phyloP scores from a whole-genome alignment of 2,113 vertebrate species.

The Caracal caracal region DNA sequence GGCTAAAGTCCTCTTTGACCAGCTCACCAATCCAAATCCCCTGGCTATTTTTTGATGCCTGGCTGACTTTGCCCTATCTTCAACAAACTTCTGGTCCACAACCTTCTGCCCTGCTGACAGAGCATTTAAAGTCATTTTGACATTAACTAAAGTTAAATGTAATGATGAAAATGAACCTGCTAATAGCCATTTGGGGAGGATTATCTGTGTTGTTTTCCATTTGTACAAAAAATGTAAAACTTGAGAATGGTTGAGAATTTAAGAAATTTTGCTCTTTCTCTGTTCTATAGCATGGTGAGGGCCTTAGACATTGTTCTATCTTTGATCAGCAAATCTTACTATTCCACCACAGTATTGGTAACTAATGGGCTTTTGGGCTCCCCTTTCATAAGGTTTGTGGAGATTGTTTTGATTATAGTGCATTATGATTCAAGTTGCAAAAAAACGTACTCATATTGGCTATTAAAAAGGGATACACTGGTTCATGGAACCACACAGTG shows the following conservation, averaged over 20 bases:
- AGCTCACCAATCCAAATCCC: too few relatives aligned
- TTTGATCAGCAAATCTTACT: neutral
- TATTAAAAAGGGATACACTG: neutral
- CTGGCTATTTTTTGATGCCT: neutral
- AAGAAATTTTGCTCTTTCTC: neutral
- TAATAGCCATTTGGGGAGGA: neutral
- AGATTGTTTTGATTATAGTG: neutral
- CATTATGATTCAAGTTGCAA: neutral
- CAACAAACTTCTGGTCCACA: neutral
- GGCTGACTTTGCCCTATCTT: neutral
- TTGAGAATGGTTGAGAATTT: neutral
- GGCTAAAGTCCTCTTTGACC: neutral
- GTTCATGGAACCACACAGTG: neutral
- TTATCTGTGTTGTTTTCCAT: neutral
- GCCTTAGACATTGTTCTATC: neutral
- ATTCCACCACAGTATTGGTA: neutral
- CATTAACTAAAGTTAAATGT: neutral
- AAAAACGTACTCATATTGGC: neutral
- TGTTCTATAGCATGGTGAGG: neutral
- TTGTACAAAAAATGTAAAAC: slow-evolving; percentile 1
- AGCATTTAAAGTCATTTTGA: neutral
- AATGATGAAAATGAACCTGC: neutral
- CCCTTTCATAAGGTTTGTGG: neutral
- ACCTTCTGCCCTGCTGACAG: neutral
- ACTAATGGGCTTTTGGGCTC: neutral